Evolutionary conservation across 2,113 vertebrate species (phyloP).

Genomic region (Pangasianodon gigas): DNA sequence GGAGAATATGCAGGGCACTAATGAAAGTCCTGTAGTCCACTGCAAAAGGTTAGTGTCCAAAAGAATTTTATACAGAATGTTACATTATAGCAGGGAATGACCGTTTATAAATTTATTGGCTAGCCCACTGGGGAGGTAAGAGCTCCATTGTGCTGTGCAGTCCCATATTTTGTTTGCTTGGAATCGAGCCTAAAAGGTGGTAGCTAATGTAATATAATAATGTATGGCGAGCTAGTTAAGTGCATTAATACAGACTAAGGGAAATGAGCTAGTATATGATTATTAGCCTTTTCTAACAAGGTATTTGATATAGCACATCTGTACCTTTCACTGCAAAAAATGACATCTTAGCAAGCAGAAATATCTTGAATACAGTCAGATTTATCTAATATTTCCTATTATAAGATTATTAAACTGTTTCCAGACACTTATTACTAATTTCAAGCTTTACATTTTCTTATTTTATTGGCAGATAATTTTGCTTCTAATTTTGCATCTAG

Average conservation of each 20-base stretch:
- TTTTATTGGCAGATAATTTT: too few relatives aligned
- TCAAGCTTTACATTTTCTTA: too few relatives aligned
- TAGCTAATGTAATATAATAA: not conserved
- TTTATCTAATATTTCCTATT: too few relatives aligned
- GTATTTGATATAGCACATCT: not conserved
- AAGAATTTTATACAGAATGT: not conserved
- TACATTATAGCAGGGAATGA: not conserved
- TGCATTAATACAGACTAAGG: not conserved
- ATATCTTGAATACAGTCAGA: not conserved
- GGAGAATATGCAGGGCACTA: conserved; percentile 13
- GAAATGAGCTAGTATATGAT: not conserved
- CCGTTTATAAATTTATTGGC: not conserved
- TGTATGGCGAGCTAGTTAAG: not conserved
- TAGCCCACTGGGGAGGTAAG: not conserved
- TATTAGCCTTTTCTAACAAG: not conserved
- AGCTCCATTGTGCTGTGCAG: not conserved
- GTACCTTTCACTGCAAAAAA: not conserved
- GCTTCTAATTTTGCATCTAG: not conserved
- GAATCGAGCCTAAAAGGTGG: not conserved
- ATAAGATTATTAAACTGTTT: too few relatives aligned
- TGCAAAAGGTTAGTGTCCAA: conserved; percentile 17
- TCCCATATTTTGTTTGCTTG: not conserved
- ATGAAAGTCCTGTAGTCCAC: not conserved
- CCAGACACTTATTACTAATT: too few relatives aligned
- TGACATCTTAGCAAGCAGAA: not conserved